Base-by-base conservation (phyloP, 2,797 vertebrate genomes). In the Chiroxiphia lanceolata region DNA sequence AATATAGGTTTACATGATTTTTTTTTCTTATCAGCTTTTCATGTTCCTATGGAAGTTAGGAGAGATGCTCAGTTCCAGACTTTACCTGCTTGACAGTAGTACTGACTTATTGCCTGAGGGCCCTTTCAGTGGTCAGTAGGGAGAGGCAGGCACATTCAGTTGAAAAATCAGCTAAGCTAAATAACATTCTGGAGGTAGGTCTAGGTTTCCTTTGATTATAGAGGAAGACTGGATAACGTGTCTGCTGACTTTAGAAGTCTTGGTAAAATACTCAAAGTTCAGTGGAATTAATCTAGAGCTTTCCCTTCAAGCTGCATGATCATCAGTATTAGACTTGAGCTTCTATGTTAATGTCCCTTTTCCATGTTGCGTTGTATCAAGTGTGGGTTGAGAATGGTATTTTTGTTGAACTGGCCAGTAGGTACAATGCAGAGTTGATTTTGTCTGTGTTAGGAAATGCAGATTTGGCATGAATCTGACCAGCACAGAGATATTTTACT, bases 151-250 rank as follows among this genome's bases (percentile, higher is more conserved):
- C 50, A 40, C 61, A 21, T 68, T 71, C 38, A 70, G 26, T 38
- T 88, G 34, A 79, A 81, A 87, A 88, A 70, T 64, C 65, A 83
- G 23, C 42, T 44, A 51, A 81, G 54, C 69, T 81, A 33, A 83
- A 20, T 44, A 83, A 36, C n/a, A 11, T 90, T 93, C 77, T 87
- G 63, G 47, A 34, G n/a, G 38, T 26, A 81, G 34, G 17, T 72
- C 4, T 27, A 59, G 50, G 54, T 88, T 91, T 90, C 47, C 44
- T 81, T 87, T 59, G 44, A 33, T 75, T 65, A n/a, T 10, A 81
- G 76, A 63, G 36, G 50, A 67, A 53, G 33, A 42, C 59, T 50
- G 51, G 22, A 5, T 72, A 65, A 50, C 0, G 0, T 34, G 44
- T n/a, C 27, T 61, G 34, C 47, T 93, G 83, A 27, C 57, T 88